phyloP scores from a whole-genome alignment of 2,888 invertebrate species.

The Tillus elongatus region DNA sequence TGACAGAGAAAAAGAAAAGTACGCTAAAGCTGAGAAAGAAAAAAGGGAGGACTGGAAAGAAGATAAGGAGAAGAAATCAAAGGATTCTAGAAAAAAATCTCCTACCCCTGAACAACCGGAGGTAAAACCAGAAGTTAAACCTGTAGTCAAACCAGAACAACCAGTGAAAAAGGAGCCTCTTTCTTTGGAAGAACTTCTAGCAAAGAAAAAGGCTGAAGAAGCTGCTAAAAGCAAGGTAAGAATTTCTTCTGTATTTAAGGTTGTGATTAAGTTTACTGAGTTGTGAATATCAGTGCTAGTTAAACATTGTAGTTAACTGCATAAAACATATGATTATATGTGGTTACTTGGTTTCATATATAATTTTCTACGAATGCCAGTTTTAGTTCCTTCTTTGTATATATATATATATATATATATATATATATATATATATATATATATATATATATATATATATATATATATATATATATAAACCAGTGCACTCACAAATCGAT shows the following conservation, averaged over 20 bases:
- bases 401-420: no score
- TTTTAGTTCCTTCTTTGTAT: no score
- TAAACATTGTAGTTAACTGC: no score
- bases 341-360: no score
- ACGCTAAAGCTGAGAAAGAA: slow-evolving; percentile 28
- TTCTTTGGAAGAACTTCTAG: slow-evolving; percentile 89
- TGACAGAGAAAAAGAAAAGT: slow-evolving; percentile 18
- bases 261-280: no score
- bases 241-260: neutral
- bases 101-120: slow-evolving; percentile 34
- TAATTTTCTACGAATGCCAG: no score
- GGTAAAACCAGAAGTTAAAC: slow-evolving; percentile 22
- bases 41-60: slow-evolving; percentile 28
- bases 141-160: slow-evolving; percentile 24
- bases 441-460: no score
- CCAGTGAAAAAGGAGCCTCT: slow-evolving; percentile 68
- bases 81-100: slow-evolving; percentile 36
- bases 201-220: slow-evolving; percentile 94
- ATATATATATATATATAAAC: no score
- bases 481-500: no score
- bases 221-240: slow-evolving; percentile 78
- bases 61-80: slow-evolving; percentile 33
- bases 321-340: no score
- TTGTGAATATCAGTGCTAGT: no score
- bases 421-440: no score